Conservation (phyloP, 2,888 invertebrate genomes). For the Octodonta nipae region DNA sequence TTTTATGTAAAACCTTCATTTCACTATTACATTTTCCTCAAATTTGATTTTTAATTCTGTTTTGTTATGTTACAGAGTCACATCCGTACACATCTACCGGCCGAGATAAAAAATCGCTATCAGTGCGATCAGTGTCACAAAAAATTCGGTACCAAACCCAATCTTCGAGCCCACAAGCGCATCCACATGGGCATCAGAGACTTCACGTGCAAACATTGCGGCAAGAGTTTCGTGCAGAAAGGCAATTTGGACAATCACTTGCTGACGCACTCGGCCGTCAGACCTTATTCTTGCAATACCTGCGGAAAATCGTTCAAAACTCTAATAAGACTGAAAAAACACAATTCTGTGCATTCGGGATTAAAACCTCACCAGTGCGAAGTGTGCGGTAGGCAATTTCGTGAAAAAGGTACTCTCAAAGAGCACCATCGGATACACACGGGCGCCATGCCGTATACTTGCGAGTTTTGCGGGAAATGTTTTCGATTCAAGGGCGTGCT, state of each 20-base stretch:
- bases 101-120: constrained; percentile 42
- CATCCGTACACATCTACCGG: constrained; percentile 42
- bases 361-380: constrained; percentile 48
- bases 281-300: constrained; percentile 37
- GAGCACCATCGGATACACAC: constrained; percentile 66
- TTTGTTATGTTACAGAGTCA: no score
- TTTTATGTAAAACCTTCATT: not conserved
- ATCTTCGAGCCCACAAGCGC: constrained; percentile 43
- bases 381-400: constrained; percentile 46
- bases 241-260: constrained; percentile 45
- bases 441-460: constrained; percentile 63
- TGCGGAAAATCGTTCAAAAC: constrained; percentile 46
- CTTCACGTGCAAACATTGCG: constrained; percentile 44
- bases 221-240: constrained; percentile 46
- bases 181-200: constrained; percentile 43
- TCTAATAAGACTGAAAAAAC: constrained; percentile 39
- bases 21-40: not conserved
- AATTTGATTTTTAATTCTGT: not conserved
- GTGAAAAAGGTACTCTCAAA: constrained; percentile 57
- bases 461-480: constrained; percentile 60
- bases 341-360: constrained; percentile 44
- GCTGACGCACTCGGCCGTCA: constrained; percentile 40
- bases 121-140: constrained; percentile 48
- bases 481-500: constrained; percentile 65
- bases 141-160: constrained; percentile 44